Percentiles rank a stretch among this genome's conserved stretches.
Conservation (phyloP, 1,140 invertebrate genomes). For the Drosophila ercepeae region DNA sequence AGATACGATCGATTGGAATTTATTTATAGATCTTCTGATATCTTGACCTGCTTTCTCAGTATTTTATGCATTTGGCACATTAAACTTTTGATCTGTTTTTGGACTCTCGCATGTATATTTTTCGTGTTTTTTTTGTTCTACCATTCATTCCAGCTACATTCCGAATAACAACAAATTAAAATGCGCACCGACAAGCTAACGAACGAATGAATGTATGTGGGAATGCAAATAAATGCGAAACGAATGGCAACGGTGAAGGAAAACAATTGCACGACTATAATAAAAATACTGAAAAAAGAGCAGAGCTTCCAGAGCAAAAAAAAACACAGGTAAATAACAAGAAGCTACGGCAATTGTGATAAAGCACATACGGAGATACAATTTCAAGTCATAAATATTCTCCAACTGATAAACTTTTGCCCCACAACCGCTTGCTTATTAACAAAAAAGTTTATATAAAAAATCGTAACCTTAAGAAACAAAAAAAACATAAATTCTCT, state of each 20-base stretch:
- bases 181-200: conserved; percentile 19
- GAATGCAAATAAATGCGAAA: conserved; percentile 43
- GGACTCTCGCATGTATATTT: conserved; percentile 7
- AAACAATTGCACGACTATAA: conserved; percentile 31
- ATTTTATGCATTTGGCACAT: conserved; percentile 74
- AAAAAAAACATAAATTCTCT: conserved; percentile 16
- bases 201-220: conserved; percentile 12
- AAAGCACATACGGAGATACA: background rate
- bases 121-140: background rate
- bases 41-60: conserved; percentile 33
- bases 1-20: conserved; percentile 3
- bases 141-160: conserved; percentile 24
- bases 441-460: conserved; percentile 1
- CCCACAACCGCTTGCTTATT: background rate
- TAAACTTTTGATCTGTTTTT: conserved; percentile 60
- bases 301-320: background rate
- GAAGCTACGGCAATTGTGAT: background rate
- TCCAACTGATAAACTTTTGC: background rate
- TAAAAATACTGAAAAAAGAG: conserved; percentile 5
- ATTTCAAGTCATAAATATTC: no score
- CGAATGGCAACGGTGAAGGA: conserved; percentile 26
- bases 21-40: no score
- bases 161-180: conserved; percentile 30
- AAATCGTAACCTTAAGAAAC: background rate
- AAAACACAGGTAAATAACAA: conserved; percentile 19